phyloP scores from a whole-genome alignment of 2,797 vertebrate genomes.

The Melanotaenia pygmaea region DNA sequence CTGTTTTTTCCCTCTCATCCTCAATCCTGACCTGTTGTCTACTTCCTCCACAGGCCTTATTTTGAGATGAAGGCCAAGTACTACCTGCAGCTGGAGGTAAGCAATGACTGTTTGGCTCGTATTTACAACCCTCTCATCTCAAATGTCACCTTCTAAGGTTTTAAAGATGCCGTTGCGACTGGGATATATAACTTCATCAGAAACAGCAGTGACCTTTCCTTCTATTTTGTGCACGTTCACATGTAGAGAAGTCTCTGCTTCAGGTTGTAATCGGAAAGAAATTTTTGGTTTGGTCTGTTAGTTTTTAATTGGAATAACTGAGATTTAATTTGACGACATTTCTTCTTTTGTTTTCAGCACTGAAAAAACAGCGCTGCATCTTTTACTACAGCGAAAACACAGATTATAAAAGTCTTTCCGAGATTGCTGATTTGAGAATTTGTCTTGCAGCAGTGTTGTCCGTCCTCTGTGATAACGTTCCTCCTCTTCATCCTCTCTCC shows the following conservation, averaged over 20 bases:
- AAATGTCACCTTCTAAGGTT: not conserved
- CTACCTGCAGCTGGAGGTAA: conserved; percentile 96
- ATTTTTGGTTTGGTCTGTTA: not conserved
- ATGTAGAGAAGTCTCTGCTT: not conserved
- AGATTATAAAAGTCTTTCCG: not conserved
- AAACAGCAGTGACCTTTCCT: not conserved
- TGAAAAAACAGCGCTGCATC: not conserved
- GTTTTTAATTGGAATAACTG: no score
- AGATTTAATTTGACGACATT: not conserved
- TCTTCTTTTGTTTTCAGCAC: not conserved
- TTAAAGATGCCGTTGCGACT: not conserved
- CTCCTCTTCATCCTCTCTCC: not conserved
- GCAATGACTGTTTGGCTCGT: conserved; percentile 43
- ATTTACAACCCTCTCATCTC: not conserved
- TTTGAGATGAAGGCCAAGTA: conserved; percentile 97
- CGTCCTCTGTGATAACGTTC: not conserved
- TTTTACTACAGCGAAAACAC: not conserved
- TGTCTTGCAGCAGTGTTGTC: not conserved
- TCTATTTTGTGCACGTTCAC: not conserved
- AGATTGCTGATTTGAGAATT: not conserved
- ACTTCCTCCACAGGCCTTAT: conserved; percentile 87
- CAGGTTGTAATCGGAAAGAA: not conserved
- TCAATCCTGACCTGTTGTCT: conserved; percentile 44
- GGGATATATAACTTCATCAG: not conserved
- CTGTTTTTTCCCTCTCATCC: conserved; percentile 27